Evolutionary conservation across 2,888 invertebrate species (phyloP).

Genomic region (Melipona beecheii): DNA sequence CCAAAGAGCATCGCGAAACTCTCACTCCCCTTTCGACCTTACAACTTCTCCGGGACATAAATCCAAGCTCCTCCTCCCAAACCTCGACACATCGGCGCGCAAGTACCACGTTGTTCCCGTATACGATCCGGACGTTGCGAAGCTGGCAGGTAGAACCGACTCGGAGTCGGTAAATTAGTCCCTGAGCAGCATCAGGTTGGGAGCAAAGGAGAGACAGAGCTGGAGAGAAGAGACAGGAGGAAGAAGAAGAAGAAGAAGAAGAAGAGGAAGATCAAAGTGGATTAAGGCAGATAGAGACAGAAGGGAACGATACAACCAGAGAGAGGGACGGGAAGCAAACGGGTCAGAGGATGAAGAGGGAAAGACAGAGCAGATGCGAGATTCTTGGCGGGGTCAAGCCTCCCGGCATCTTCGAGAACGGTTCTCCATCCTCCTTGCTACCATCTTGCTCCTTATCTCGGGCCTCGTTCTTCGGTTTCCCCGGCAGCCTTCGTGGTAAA

Average conservation of each 20-base stretch:
- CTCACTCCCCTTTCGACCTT: slow-evolving; percentile 49
- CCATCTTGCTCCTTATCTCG: slow-evolving; percentile 32
- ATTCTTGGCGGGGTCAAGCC: slow-evolving; percentile 79
- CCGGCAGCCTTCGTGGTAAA: slow-evolving; percentile 50
- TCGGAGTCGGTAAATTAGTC: slow-evolving; percentile 74
- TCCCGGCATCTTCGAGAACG: slow-evolving; percentile 71
- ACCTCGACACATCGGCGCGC: slow-evolving; percentile 43
- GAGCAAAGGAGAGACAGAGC: slow-evolving; percentile 27
- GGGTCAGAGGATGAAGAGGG: slow-evolving; percentile 18
- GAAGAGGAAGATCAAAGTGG: slow-evolving; percentile 39
- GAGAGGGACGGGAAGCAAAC: slow-evolving; percentile 7
- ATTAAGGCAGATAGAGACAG: slow-evolving; percentile 42
- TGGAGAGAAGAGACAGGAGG: slow-evolving; percentile 24
- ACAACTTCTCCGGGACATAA: slow-evolving; percentile 51
- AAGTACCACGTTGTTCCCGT: slow-evolving; percentile 58
- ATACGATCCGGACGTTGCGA: slow-evolving; percentile 54
- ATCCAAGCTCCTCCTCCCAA: slow-evolving; percentile 31
- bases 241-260: not conserved
- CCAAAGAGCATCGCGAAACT: slow-evolving; percentile 18
- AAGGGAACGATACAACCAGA: not conserved
- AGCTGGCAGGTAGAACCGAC: slow-evolving; percentile 69
- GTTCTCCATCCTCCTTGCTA: slow-evolving; percentile 52
- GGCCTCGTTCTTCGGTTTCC: slow-evolving; percentile 44
- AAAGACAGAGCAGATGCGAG: slow-evolving; percentile 77
- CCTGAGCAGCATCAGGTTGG: slow-evolving; percentile 62